Percentiles rank a stretch among this genome's conserved stretches.
Conservation (phyloP, 1,140 invertebrate genomes). For the Drosophila micromelanica region DNA sequence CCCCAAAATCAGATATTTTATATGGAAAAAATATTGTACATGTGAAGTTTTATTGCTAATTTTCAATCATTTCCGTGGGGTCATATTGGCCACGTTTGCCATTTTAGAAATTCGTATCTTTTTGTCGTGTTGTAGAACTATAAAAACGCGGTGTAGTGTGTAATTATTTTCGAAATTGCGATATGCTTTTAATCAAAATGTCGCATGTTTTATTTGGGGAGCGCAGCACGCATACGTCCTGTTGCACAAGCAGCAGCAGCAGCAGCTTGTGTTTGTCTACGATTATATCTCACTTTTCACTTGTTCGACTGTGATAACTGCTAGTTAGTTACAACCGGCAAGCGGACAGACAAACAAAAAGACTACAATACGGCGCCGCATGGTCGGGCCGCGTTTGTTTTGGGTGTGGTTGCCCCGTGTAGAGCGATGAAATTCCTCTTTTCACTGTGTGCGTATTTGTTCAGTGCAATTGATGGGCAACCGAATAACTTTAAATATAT, state of each 20-base stretch:
- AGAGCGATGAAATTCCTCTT: constrained; percentile 2
- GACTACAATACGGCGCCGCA: constrained; percentile 19
- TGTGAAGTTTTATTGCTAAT: no score
- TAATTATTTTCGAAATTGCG: constrained; percentile 35
- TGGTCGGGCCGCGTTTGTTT: constrained; percentile 5
- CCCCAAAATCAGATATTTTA: no score
- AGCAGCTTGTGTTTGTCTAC: constrained; percentile 5
- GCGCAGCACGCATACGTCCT: constrained; percentile 54
- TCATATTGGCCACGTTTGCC: not conserved
- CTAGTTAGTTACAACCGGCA: not conserved
- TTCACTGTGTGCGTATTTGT: constrained; percentile 18
- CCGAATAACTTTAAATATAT: not conserved
- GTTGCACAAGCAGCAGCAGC: constrained; percentile 46
- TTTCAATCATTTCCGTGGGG: not conserved
- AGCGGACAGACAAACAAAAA: not conserved
- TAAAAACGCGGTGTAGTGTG: constrained; percentile 28
- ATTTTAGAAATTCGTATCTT: constrained; percentile 5
- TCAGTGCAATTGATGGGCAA: constrained; percentile 25
- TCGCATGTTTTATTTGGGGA: constrained; percentile 21
- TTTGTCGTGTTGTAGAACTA: constrained; percentile 18
- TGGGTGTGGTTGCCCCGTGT: constrained; percentile 28
- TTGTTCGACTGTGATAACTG: constrained; percentile 35
- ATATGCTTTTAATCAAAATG: constrained; percentile 38
- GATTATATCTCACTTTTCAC: constrained; percentile 16
- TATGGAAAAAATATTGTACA: no score